These are phyloP conservation scores for Melanostigma gelatinosum DNA, from an alignment of 2,113 vertebrate species.

Conservation along the genomic window DNA sequence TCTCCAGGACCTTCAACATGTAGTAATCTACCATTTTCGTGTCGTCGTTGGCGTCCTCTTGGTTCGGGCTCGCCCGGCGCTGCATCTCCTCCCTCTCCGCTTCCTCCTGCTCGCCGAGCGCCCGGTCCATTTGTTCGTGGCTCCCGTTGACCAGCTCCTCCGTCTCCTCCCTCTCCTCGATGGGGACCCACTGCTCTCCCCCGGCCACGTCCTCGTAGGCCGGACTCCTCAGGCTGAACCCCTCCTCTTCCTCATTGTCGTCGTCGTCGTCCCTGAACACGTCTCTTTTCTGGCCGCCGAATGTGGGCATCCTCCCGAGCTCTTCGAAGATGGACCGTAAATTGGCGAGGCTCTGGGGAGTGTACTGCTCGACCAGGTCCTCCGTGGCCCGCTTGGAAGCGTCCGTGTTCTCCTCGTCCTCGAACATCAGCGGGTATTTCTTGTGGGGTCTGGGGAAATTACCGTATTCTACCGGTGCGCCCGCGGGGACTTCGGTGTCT, in stretches of 20 bases:
- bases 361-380: conserved; percentile 95
- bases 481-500: conserved; percentile 79
- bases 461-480: conserved; percentile 83
- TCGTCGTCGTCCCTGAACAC: conserved; percentile 81
- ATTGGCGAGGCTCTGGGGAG: conserved; percentile 94
- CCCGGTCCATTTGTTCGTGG: conserved; percentile 89
- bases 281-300: conserved; percentile 85
- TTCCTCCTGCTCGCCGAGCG: conserved; percentile 78
- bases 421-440: conserved; percentile 88
- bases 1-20: conserved; percentile 89
- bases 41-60: conserved; percentile 87
- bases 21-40: conserved; percentile 91
- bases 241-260: conserved; percentile 87
- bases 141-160: conserved; percentile 92
- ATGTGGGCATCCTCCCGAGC: conserved; percentile 88
- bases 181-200: conserved; percentile 95
- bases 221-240: conserved; percentile 88
- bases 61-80: conserved; percentile 83
- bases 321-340: conserved; percentile 96
- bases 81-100: conserved; percentile 85
- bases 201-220: conserved; percentile 94
- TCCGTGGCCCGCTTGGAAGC: conserved; percentile 95
- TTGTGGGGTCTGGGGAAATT: conserved; percentile 87
- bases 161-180: conserved; percentile 93
- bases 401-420: conserved; percentile 91